These are phyloP conservation scores for Calephelis perditalis DNA, from an alignment of 2,888 invertebrate species.

Conservation along the genomic window DNA sequence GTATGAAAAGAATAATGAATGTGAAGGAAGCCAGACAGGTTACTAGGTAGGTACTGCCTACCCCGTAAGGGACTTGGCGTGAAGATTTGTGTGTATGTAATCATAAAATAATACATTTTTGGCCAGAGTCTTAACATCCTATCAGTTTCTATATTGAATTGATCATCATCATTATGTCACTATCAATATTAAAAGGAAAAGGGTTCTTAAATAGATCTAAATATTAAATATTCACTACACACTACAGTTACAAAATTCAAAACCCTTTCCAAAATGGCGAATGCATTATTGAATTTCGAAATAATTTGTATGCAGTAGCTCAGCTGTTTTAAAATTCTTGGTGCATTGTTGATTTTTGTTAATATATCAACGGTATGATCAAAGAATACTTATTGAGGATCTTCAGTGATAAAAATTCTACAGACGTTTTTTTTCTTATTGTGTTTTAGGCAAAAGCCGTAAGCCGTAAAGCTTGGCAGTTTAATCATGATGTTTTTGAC, in stretches of 20 bases:
- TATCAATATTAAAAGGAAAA: too few relatives aligned
- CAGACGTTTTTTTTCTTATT: constrained; percentile 31
- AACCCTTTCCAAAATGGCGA: constrained; percentile 49
- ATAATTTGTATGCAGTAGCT: constrained; percentile 44
- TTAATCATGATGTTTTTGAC: constrained; percentile 25
- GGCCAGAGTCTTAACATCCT: too few relatives aligned
- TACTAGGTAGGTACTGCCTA: too few relatives aligned
- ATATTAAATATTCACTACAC: background rate
- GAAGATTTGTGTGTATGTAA: too few relatives aligned
- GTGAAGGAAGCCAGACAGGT: too few relatives aligned
- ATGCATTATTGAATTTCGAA: constrained; percentile 34
- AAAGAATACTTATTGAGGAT: constrained; percentile 50
- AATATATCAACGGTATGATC: constrained; percentile 45
- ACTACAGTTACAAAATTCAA: constrained; percentile 6
- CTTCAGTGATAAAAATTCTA: constrained; percentile 39
- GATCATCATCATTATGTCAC: too few relatives aligned
- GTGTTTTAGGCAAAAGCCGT: constrained; percentile 26
- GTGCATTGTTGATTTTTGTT: constrained; percentile 55
- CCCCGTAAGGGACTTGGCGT: too few relatives aligned
- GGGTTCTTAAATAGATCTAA: too few relatives aligned
- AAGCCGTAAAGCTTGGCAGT: constrained; percentile 15
- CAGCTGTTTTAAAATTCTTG: constrained; percentile 46
- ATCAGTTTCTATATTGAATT: too few relatives aligned
- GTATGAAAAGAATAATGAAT: too few relatives aligned
- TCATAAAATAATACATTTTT: too few relatives aligned